A percentile compares a stretch with the other conserved stretches of the same genome.
Conservation (phyloP, 1,140 invertebrate species). For the Mya arenaria region DNA sequence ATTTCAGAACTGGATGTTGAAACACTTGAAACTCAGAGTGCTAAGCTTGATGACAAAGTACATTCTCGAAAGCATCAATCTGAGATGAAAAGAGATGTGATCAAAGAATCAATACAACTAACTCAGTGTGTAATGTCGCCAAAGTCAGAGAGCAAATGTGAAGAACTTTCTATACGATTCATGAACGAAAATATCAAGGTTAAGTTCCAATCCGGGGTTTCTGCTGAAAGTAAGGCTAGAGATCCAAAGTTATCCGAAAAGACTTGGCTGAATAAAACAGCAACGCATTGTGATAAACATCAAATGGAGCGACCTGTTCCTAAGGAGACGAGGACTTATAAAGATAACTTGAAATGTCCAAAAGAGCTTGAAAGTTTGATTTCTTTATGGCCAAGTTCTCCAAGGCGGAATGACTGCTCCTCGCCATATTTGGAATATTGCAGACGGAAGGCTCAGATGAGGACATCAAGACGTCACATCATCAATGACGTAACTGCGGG, state of each 20-base stretch:
- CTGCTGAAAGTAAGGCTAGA: background rate
- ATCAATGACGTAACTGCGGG: background rate
- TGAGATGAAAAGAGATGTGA: background rate
- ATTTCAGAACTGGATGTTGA: background rate
- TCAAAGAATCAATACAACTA: background rate
- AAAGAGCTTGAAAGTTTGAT: background rate
- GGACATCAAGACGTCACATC: background rate
- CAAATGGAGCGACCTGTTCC: conserved; percentile 14
- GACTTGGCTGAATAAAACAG: background rate
- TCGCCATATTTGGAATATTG: conserved; percentile 38
- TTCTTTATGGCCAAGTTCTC: background rate
- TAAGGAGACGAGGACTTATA: conserved; percentile 33
- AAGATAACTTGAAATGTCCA: background rate
- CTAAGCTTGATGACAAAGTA: background rate
- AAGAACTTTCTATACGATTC: conserved; percentile 17
- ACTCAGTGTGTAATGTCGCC: background rate
- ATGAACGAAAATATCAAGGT: conserved; percentile 9
- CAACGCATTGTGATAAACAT: background rate
- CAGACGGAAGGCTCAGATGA: conserved; percentile 1
- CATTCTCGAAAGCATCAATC: too few species aligned
- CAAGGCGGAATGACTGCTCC: background rate
- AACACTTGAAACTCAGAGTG: too few species aligned
- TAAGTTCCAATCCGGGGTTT: conserved; percentile 4
- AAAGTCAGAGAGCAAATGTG: background rate
- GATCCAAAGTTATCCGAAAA: background rate